phyloP scores from a whole-genome alignment of 2,797 vertebrate genomes.

The Thunnus albacares region DNA sequence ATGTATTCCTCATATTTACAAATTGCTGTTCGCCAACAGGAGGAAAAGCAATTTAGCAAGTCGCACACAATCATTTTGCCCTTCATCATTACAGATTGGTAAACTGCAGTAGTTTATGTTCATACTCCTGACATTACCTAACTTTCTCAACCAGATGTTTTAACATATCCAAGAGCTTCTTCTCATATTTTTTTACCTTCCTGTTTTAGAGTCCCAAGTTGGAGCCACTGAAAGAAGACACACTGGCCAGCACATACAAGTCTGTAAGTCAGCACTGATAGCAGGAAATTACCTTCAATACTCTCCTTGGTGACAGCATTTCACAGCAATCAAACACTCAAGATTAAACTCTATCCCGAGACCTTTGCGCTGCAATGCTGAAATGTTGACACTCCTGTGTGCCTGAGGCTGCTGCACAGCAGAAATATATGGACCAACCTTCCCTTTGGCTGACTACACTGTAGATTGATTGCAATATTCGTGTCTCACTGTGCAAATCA shows the following conservation, averaged over 20 bases:
- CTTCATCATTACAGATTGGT: background rate
- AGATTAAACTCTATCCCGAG: too few relatives aligned
- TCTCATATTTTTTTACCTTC: conserved; percentile 22
- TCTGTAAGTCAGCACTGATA: conserved; percentile 86
- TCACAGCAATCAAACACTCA: too few relatives aligned
- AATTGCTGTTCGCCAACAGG: too few relatives aligned
- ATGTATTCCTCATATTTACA: background rate
- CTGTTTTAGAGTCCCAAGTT: conserved; percentile 88
- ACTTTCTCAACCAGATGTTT: background rate
- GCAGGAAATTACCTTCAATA: background rate
- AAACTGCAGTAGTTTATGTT: background rate
- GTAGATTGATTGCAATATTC: background rate
- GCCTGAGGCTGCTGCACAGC: too few relatives aligned
- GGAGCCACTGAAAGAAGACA: conserved; percentile 92
- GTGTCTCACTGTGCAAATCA: too few relatives aligned
- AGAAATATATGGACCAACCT: background rate
- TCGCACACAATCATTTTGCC: fast-evolving
- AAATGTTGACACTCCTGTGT: too few relatives aligned
- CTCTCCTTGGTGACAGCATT: background rate
- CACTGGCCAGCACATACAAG: conserved; percentile 84
- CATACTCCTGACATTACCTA: background rate
- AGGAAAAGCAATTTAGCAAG: too few relatives aligned
- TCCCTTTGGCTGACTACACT: background rate
- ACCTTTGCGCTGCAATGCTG: too few relatives aligned
- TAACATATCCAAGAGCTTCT: background rate